phyloP scores from a whole-genome alignment of 2,888 invertebrate genomes.

The Steinernema carpocapsae region DNA sequence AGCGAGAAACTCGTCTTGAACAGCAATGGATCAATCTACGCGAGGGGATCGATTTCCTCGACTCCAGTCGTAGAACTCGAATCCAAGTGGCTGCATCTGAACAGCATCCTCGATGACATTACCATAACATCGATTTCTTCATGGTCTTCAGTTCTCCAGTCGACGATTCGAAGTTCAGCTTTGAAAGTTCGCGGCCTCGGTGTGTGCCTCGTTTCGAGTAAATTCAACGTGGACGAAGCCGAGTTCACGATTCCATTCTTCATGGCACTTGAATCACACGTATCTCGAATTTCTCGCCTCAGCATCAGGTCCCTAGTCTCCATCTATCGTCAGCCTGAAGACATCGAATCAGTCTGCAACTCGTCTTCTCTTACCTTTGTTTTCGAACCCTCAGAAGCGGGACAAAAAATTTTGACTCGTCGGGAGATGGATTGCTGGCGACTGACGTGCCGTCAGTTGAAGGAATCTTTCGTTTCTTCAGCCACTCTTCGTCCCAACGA shows the following conservation, averaged over 20 bases:
- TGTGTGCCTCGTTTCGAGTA: conserved; percentile 7
- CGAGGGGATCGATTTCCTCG: neutral
- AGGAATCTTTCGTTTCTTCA: conserved; percentile 18
- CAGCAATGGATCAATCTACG: conserved; percentile 18
- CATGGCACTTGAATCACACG: neutral
- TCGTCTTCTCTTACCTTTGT: neutral
- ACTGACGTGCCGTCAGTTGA: conserved; percentile 1
- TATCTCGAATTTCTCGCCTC: neutral
- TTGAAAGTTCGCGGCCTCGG: conserved; percentile 7
- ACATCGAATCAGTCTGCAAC: neutral
- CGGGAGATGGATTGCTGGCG: conserved; percentile 16
- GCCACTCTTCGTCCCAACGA: conserved; percentile 4
- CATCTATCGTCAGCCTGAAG: neutral
- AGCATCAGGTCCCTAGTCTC: neutral
- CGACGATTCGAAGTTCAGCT: neutral
- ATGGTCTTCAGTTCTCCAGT: conserved; percentile 8
- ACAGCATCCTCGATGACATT: neutral
- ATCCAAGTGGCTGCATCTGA: conserved; percentile 14
- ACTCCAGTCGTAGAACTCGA: neutral
- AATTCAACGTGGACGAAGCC: neutral
- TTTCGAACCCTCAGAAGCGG: neutral
- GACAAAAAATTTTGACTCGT: conserved; percentile 8
- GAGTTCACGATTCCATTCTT: conserved; percentile 5
- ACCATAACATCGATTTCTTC: neutral
- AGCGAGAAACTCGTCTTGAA: conserved; percentile 6